A percentile compares a stretch with the other conserved stretches of the same genome.
Evolutionary conservation across 2,113 vertebrate species (phyloP).

Genomic region (Gila orcuttii): DNA sequence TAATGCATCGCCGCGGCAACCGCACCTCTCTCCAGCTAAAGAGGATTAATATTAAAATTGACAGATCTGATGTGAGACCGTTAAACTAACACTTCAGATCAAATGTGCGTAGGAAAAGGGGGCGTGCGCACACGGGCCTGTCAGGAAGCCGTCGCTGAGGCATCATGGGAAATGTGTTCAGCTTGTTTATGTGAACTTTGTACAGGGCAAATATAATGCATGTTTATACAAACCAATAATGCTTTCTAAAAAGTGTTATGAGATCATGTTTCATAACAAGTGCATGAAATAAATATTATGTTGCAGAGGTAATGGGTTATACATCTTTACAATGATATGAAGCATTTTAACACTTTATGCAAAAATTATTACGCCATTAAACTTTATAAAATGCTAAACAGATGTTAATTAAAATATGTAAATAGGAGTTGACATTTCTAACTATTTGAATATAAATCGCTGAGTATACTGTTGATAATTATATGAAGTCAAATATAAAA

Average conservation of each 20-base stretch:
- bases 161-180: conserved; percentile 38
- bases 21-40: conserved; percentile 68
- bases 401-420: neutral
- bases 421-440: neutral
- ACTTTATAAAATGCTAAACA: neutral
- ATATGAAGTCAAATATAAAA: neutral
- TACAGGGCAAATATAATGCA: conserved; percentile 6
- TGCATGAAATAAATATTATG: neutral
- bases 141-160: conserved; percentile 41
- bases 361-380: neutral
- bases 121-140: conserved; percentile 14
- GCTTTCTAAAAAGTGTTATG: neutral
- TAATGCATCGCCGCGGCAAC: conserved; percentile 73
- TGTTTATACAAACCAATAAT: neutral
- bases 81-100: conserved; percentile 74
- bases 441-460: neutral
- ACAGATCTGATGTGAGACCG: conserved; percentile 73
- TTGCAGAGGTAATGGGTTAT: conserved; percentile 17
- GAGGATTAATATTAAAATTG: conserved; percentile 73
- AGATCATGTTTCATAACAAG: conserved; percentile 27
- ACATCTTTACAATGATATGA: conserved; percentile 1
- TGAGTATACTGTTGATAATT: neutral
- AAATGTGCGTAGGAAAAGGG: conserved; percentile 65
- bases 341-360: neutral
- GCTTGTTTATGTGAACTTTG: conserved; percentile 37